These are phyloP conservation scores for Diploptera punctata DNA, from an alignment of 2,888 invertebrate genomes.

Conservation along the genomic window DNA sequence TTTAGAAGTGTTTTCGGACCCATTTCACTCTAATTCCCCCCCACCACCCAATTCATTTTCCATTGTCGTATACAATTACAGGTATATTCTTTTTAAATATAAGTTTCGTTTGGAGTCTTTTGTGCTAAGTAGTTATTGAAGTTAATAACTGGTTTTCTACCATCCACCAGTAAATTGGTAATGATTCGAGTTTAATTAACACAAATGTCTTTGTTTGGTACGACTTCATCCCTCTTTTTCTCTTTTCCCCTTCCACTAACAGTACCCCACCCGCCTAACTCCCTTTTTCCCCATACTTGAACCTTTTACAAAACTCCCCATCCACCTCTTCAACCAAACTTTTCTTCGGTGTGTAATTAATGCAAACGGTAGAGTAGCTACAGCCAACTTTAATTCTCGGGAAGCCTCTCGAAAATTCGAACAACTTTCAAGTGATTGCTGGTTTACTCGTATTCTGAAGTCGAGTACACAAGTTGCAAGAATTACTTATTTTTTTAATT, in stretches of 20 bases:
- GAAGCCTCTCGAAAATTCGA: conserved; percentile 14
- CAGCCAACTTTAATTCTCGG: conserved; percentile 8
- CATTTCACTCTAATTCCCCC: background rate
- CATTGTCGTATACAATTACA: background rate
- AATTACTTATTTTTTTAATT: no score
- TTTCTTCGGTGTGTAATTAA: conserved; percentile 25
- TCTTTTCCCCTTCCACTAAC: background rate
- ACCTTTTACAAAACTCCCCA: conserved; percentile 9
- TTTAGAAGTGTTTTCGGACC: background rate
- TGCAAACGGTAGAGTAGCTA: background rate
- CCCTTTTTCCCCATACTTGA: background rate
- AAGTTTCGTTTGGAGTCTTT: background rate
- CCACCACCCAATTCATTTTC: background rate
- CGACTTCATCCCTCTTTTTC: conserved; percentile 8
- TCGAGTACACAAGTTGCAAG: no score
- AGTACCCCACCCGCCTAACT: background rate
- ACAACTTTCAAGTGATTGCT: conserved; percentile 5
- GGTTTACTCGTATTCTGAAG: background rate
- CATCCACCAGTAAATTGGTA: conserved; percentile 29
- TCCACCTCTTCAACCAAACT: conserved; percentile 2
- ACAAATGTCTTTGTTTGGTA: conserved; percentile 18
- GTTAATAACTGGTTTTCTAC: conserved; percentile 30
- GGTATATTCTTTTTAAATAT: background rate
- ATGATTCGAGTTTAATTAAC: conserved; percentile 38
- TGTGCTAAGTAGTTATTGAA: background rate